These are phyloP conservation scores for Mythimna impura DNA, from an alignment of 2,888 invertebrate species.

Conservation along the genomic window DNA sequence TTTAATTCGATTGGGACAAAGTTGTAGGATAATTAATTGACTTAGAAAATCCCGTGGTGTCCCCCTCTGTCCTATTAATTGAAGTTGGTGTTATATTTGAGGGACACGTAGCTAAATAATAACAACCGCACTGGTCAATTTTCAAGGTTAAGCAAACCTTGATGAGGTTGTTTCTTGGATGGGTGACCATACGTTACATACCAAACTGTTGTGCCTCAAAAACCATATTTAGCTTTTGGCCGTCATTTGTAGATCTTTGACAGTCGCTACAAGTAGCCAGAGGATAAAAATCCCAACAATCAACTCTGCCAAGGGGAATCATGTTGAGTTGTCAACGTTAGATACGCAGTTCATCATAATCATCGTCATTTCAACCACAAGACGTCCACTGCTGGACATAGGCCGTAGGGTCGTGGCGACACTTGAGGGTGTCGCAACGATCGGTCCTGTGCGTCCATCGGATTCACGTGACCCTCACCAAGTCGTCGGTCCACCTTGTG, in stretches of 20 bases:
- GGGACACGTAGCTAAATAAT: not conserved
- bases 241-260: not conserved
- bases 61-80: slow-evolving; percentile 51
- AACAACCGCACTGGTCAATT: not conserved
- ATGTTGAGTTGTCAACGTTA: not conserved
- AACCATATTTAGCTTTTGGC: not conserved
- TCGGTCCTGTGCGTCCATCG: no score
- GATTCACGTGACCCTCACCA: no score
- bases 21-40: slow-evolving; percentile 58
- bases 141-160: not conserved
- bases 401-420: no score
- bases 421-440: no score
- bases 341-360: no score
- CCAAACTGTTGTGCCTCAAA: not conserved
- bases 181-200: not conserved
- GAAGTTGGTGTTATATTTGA: slow-evolving; percentile 36
- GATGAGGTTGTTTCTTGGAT: not conserved
- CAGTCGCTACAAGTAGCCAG: not conserved
- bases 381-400: no score
- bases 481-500: no score
- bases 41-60: slow-evolving; percentile 26
- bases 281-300: not conserved
- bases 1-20: slow-evolving; percentile 55
- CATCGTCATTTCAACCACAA: no score
- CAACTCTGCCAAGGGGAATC: not conserved